phyloP scores from a whole-genome alignment of 2,888 invertebrate genomes.

The Serrognathus titanus region DNA sequence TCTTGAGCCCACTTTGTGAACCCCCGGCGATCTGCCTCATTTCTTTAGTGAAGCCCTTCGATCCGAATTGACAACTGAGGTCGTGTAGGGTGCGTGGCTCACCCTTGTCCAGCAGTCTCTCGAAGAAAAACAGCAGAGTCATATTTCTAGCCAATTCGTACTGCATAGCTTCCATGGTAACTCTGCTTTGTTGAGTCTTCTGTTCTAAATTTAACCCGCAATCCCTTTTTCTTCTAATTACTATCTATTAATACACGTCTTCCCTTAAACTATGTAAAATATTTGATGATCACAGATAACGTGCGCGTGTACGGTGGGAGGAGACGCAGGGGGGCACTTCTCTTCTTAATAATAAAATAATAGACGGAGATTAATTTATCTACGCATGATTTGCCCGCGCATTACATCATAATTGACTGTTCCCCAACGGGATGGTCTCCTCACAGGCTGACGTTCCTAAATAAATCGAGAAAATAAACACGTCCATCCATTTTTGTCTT shows the following conservation, averaged over 20 bases:
- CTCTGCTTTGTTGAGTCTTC: neutral
- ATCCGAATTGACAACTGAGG: conserved; percentile 98
- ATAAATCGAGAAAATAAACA: conserved; percentile 8
- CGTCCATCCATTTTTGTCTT: neutral
- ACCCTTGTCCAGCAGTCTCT: conserved; percentile 95
- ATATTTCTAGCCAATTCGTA: conserved; percentile 92
- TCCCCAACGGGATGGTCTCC: conserved; percentile 4
- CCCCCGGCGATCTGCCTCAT: conserved; percentile 96
- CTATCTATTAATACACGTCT: conserved; percentile 1
- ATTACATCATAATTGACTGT: conserved; percentile 13
- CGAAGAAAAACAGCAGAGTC: conserved; percentile 97
- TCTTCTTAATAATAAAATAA: neutral
- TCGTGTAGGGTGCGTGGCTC: conserved; percentile 95
- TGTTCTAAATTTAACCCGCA: neutral
- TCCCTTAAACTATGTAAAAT: conserved; percentile 7
- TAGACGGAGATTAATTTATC: too few relatives aligned
- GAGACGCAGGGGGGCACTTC: conserved; percentile 11
- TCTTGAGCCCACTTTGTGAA: conserved; percentile 93
- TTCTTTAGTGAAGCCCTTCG: conserved; percentile 98
- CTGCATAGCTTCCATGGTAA: conserved; percentile 85
- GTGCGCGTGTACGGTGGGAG: neutral
- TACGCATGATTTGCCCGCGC: neutral
- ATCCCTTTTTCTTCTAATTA: conserved; percentile 2
- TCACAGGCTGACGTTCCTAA: conserved; percentile 1
- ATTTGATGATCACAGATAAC: conserved; percentile 15